Evolutionary conservation across 2,113 vertebrate genomes (phyloP).

Genomic region (Tragelaphus imberbis): DNA sequence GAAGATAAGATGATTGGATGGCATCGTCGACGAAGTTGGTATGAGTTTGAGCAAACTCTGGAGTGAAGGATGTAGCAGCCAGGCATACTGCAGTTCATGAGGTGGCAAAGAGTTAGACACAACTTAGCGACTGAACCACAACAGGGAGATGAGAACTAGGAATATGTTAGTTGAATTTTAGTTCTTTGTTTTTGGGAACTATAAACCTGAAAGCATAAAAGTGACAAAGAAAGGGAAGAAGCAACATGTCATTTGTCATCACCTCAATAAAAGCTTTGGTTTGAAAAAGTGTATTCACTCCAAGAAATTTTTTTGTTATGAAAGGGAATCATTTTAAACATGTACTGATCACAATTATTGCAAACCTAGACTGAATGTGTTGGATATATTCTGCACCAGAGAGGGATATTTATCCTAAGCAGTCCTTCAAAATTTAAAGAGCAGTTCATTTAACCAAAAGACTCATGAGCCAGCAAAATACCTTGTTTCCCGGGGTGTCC

Average conservation of each 20-base stretch:
- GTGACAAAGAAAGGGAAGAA: constrained; percentile 31
- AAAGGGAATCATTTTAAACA: constrained; percentile 53
- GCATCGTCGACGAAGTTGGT: neutral
- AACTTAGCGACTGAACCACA: neutral
- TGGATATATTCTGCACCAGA: neutral
- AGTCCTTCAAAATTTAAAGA: constrained; percentile 44
- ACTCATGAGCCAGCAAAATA: neutral
- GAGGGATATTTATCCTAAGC: constrained; percentile 49
- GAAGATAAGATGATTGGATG: neutral
- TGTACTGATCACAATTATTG: neutral
- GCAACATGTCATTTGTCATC: neutral
- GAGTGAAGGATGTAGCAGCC: neutral
- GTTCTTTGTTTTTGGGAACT: neutral
- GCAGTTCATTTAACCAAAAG: constrained; percentile 41
- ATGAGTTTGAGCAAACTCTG: neutral
- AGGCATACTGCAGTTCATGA: neutral
- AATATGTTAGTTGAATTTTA: neutral
- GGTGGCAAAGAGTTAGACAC: neutral
- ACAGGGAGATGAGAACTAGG: constrained; percentile 13
- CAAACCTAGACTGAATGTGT: constrained; percentile 30
- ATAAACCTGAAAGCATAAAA: constrained; percentile 33
- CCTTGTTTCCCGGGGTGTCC: constrained; percentile 41
- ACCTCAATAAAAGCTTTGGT: constrained; percentile 5
- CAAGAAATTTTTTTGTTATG: neutral
- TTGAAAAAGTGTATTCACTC: constrained; percentile 30